Percentiles rank a stretch among this genome's conserved stretches.
phyloP scores from a whole-genome alignment of 2,797 vertebrate genomes.

The Melanotaenia maccullochi region DNA sequence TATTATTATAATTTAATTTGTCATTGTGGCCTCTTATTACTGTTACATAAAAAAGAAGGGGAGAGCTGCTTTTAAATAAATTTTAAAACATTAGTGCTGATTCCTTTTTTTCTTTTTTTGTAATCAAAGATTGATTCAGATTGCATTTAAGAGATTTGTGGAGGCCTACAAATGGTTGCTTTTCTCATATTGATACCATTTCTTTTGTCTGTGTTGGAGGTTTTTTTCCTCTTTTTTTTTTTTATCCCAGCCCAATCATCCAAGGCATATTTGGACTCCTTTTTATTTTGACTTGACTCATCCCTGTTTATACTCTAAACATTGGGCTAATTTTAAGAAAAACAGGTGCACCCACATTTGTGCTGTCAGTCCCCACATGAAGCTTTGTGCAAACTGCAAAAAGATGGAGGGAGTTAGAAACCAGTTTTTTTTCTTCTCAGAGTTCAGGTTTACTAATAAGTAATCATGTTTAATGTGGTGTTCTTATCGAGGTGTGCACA shows the following conservation, averaged over 20 bases:
- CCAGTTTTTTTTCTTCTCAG: background rate
- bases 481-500: conserved; percentile 4
- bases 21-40: background rate
- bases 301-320: conserved; percentile 30
- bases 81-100: fast-evolving
- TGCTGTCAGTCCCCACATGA: conserved; percentile 41
- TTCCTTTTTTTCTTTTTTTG: too few species aligned
- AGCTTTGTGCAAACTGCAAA: conserved; percentile 20
- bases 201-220: background rate
- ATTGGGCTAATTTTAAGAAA: conserved; percentile 23
- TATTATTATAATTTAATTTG: background rate
- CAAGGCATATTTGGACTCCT: background rate
- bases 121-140: background rate
- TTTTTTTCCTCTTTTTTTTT: background rate
- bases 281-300: conserved; percentile 36
- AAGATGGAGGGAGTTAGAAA: conserved; percentile 3
- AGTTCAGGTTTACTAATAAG: conserved; percentile 6
- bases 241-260: background rate
- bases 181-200: background rate
- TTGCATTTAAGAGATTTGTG: background rate
- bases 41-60: background rate
- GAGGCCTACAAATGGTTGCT: background rate
- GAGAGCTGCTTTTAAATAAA: background rate
- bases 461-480: background rate
- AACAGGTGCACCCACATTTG: conserved; percentile 56